Evolutionary conservation across 2,888 invertebrate genomes (phyloP), one percentile per base, ranked within the genome.

Genomic region (Tillus elongatus): DNA sequence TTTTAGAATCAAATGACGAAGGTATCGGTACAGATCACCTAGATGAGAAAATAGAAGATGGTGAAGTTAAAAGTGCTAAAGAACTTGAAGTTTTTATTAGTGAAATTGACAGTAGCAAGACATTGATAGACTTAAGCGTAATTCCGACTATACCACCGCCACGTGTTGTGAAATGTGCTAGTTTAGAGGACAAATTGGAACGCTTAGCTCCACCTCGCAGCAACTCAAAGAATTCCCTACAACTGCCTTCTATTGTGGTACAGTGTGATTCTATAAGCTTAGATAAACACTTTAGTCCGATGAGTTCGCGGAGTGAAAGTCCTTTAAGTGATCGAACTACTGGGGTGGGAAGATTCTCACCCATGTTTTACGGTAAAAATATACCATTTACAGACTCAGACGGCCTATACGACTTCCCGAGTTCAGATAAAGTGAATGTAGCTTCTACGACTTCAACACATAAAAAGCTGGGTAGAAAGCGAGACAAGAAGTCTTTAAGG

Each of bases 331-430:
- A 84, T 59, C 75, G 77, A 52, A 78, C 78, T 32, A 60, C 58
- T 10, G 75, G 78, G 29, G 61, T 79, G 46, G 77, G 75, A 14
- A 66, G 78, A 37, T 81, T 82, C 62, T 79, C 82, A 2, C 77
- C 82, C 0, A 77, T 79, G 53, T 81, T 82, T 61, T 82, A 80
- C 59, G 78, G 81, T 16, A 71, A 75, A 44, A 73, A 77, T 52
- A 60, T 81, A 40, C 81, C 82, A 10, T 79, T 82, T 53, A 83
- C 84, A 9, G 85, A 85, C 62, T 84, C 84, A 1, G 85, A 85
- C 58, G 84, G 83, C 2, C 64, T 84, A 13, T 84, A 84, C 58
- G 84, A 86, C 60, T 83, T 82, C 56, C 82, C 83, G 2, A 83
- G 82, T 58, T 81, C 82, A 3, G 84, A 84, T 58, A 75, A 70